Evolutionary conservation across 2,797 vertebrate species (phyloP), one percentile per base, ranked within the genome.

Genomic region (Cossypha polioptera): DNA sequence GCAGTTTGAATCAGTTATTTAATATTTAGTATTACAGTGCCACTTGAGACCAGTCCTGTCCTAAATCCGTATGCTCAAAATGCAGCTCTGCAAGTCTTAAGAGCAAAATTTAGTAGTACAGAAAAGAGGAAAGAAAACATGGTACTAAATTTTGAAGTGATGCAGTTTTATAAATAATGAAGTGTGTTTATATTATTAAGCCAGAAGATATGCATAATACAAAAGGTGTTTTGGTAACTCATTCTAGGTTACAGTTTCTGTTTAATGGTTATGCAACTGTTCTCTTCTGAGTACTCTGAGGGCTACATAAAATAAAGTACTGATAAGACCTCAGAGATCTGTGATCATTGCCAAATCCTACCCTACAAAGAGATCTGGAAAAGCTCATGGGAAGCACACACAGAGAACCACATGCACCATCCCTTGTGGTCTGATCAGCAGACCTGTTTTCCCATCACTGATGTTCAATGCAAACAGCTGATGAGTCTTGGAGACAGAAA

Each of bases 11-110:
- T 75, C 50, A 94, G 78, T 88, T 95, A 86, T 76, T 97, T 94
- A 97, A 97, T 96, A 97, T 94, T 97, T 96, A 96, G 95, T 90
- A 74, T 84, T 96, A 94, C 24, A 85, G 77, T 75, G 72, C 38
- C 88, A 94, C 69, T 96, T 91, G 91, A 96, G 92, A 97, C 42
- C 40, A 62, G 57, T 67, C 54, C 72, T 94, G 89, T 76, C 87
- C 89, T 96, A 90, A 93, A 96, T 95, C 80, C 67, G 55, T 59
- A 93, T 47, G 73, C 77, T 94, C 77, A 88, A 94, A 86, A 90
- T 16, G 57, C 43, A 83, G 43, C 72, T 96, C 77, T 74, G 62
- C 74, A 97, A 96, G 65, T 68, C 61, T 87, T 94, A 63, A 77
- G 59, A 95, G 71, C 48, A 95, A 96, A 96, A 96, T 91, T 92